Conservation (phyloP, 2,797 vertebrate species). For the Lithobates pipiens region DNA sequence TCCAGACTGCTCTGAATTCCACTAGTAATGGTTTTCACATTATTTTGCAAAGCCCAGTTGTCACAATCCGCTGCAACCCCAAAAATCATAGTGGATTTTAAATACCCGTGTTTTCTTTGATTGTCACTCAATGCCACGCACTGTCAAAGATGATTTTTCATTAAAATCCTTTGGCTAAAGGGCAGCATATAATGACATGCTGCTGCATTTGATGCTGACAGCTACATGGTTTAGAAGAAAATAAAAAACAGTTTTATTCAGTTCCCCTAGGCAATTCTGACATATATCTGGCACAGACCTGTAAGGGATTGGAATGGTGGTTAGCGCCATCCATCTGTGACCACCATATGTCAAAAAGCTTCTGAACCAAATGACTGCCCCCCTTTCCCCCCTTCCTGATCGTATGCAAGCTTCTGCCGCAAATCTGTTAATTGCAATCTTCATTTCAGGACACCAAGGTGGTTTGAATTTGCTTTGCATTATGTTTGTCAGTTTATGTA, state of each 20-base stretch:
- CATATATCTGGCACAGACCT: slow-evolving; percentile 55
- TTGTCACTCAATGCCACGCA: slow-evolving; percentile 41
- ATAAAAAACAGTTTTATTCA: slow-evolving; percentile 16
- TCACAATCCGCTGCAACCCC: neutral
- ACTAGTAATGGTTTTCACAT: neutral
- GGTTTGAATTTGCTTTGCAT: slow-evolving; percentile 8
- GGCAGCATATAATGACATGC: slow-evolving; percentile 22
- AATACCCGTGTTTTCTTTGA: slow-evolving; percentile 8
- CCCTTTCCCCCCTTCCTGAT: neutral
- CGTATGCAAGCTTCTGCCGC: slow-evolving; percentile 5
- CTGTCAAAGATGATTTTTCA: slow-evolving; percentile 39
- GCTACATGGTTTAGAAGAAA: slow-evolving; percentile 27
- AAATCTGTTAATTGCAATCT: slow-evolving; percentile 18
- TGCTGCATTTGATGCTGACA: slow-evolving; percentile 11
- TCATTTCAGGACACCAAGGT: neutral
- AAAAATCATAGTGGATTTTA: slow-evolving; percentile 14
- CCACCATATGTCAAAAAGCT: slow-evolving; percentile 52
- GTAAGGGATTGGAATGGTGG: slow-evolving; percentile 43
- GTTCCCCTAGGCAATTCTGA: slow-evolving; percentile 45
- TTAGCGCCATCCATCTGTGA: slow-evolving; percentile 32
- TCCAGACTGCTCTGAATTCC: neutral
- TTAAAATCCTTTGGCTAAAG: slow-evolving; percentile 50
- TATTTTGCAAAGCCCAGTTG: slow-evolving; percentile 1
- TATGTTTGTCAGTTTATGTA: slow-evolving; percentile 1
- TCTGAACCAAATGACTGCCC: slow-evolving; percentile 38